Conservation (phyloP, 2,113 vertebrate genomes). For the Jaculus jaculus region DNA sequence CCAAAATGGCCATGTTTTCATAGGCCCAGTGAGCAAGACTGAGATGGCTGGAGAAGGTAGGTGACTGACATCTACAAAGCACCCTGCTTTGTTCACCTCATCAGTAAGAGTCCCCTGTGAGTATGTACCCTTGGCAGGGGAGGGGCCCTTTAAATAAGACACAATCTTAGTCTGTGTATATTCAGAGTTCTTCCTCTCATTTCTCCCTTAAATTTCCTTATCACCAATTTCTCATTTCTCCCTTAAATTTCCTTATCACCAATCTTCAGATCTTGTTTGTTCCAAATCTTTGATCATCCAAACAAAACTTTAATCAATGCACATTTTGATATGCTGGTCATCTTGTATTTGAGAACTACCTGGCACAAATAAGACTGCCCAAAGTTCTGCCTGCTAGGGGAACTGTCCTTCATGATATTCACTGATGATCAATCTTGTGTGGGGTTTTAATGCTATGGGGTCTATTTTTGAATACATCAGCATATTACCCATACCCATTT, state of each 20-base stretch:
- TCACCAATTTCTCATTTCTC: not conserved
- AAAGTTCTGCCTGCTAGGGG: not conserved
- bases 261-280: not conserved
- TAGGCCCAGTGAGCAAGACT: not conserved
- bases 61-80: not conserved
- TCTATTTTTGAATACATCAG: not conserved
- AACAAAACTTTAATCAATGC: slow-evolving; percentile 21
- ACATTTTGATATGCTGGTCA: not conserved
- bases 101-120: not conserved
- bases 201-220: not conserved
- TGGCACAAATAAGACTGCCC: not conserved
- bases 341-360: not conserved
- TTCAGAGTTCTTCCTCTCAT: not conserved
- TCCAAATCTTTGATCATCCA: slow-evolving; percentile 12
- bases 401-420: not conserved
- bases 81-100: not conserved
- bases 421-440: not conserved
- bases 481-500: not conserved
- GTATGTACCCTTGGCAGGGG: not conserved
- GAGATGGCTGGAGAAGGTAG: not conserved
- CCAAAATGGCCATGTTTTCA: slow-evolving; percentile 3
- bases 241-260: not conserved
- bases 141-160: not conserved
- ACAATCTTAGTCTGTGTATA: not conserved
- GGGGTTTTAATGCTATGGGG: not conserved